These are phyloP conservation scores for Pilophorus perplexus DNA, from an alignment of 2,888 invertebrate species.

Conservation along the genomic window DNA sequence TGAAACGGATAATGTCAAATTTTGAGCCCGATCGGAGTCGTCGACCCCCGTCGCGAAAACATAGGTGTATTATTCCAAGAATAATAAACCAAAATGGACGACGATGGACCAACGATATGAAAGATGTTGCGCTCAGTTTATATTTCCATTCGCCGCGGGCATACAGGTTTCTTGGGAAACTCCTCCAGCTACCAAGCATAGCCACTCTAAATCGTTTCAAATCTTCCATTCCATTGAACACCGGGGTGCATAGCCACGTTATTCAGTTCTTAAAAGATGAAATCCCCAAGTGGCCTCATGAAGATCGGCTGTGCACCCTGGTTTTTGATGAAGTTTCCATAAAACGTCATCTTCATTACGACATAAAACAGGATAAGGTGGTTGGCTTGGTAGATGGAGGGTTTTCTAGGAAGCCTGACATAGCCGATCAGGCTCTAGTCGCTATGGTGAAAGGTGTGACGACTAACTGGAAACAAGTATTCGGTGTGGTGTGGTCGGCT, in stretches of 20 bases:
- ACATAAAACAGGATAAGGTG: background rate
- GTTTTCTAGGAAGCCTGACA: background rate
- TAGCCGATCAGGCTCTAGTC: constrained; percentile 6
- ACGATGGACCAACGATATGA: no score
- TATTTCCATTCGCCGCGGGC: no score
- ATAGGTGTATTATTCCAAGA: no score
- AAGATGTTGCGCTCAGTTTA: no score
- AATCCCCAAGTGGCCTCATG: background rate
- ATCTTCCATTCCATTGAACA: background rate
- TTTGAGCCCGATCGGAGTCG: no score
- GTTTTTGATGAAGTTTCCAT: constrained; percentile 5
- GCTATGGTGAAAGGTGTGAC: constrained; percentile 2
- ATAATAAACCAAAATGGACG: no score
- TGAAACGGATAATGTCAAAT: no score
- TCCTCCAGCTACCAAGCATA: no score
- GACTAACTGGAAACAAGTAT: no score
- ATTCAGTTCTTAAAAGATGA: background rate
- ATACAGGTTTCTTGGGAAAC: no score
- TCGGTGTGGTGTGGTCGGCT: no score
- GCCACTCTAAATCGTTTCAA: background rate
- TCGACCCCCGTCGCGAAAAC: no score
- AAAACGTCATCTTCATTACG: background rate
- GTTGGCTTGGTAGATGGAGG: background rate
- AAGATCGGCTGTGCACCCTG: background rate
- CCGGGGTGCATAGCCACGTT: constrained; percentile 7